Conservation (phyloP, 2,888 invertebrate species). For the Cryptocheilus praepositus region DNA sequence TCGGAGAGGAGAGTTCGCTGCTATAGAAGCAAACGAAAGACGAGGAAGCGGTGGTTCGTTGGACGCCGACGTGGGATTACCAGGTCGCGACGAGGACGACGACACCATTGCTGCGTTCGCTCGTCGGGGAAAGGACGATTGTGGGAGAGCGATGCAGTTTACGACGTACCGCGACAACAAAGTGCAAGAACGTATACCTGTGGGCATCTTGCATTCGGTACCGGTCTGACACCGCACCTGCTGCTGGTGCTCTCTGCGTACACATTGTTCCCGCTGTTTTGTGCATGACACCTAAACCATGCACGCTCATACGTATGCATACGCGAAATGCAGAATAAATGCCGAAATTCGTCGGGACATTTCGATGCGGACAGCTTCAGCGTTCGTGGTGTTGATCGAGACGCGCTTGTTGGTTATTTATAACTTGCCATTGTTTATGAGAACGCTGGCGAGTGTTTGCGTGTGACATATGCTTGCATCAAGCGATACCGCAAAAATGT, state of each 20-base stretch:
- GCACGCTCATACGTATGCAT: not conserved
- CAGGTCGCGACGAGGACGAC: slow-evolving; percentile 42
- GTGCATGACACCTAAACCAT: too few relatives aligned
- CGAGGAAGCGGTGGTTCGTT: slow-evolving; percentile 18
- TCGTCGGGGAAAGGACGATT: slow-evolving; percentile 32
- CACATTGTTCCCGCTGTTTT: too few relatives aligned
- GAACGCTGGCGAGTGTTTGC: not conserved
- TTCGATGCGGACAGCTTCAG: too few relatives aligned
- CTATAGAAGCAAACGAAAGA: slow-evolving; percentile 5
- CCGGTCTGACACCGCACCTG: too few relatives aligned
- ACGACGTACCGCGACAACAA: slow-evolving; percentile 35
- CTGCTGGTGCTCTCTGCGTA: too few relatives aligned
- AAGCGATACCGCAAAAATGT: too few relatives aligned
- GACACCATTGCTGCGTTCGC: slow-evolving; percentile 15
- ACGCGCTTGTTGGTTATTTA: too few relatives aligned
- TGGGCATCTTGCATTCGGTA: too few relatives aligned
- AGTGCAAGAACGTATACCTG: slow-evolving; percentile 12
- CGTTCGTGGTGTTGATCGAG: too few relatives aligned
- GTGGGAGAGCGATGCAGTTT: slow-evolving; percentile 50
- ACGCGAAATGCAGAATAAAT: not conserved
- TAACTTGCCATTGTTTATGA: too few relatives aligned
- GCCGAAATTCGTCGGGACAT: too few relatives aligned
- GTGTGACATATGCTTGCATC: too few relatives aligned
- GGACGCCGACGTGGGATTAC: slow-evolving; percentile 42
- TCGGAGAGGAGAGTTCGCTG: slow-evolving; percentile 4